Base-by-base conservation (phyloP, 2,888 invertebrate species). In the Noctua janthe region DNA sequence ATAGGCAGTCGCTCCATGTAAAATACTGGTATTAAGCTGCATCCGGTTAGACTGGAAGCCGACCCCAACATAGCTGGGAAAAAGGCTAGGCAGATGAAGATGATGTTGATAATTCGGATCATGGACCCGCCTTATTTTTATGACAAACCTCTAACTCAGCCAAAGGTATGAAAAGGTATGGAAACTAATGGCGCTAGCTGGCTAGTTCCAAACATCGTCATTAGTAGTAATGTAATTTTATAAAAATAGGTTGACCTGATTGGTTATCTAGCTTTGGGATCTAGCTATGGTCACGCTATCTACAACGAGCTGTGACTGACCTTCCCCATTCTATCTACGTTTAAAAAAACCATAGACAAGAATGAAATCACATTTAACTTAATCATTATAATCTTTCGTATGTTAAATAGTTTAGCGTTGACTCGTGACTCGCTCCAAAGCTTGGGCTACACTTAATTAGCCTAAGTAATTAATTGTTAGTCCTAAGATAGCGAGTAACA, bases 341-440 rank as follows among this genome's bases (percentile, higher is more conserved):
- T 54, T 17, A 4, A 35, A 17, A 47, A 71, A 80, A 85, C 43
- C 71, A 71, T 15, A 71, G 17, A 80, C 56, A 71, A 85, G 51
- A 51, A 59, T 20, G 1, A 20, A 56, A 73, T 59, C 56, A 66
- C 10, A 64, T 4, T 56, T 64, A 87, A 76, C 64, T 72, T 59
- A 47, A 56, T 49, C 67, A 69, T 83, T 87, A n/a, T 74, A 64
- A 47, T 59, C n/a, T 73, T 85, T 43, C 29, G 1, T 47, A 66
- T 43, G 69, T 73, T 71, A 73, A 74, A 87, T 85, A 75, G 59
- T 66, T 73, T 73, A 71, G 72, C 74, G 78, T 80, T 84, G 70
- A 51, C 76, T 90, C 90, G 91, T 91, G 90, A 90, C 91, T 87
- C 20, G 85, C 76, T 82, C 73, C 56, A 84, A 86, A 89, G 85